phyloP scores from a whole-genome alignment of 1,140 invertebrate species.

The Thaumetopoea pityocampa region DNA sequence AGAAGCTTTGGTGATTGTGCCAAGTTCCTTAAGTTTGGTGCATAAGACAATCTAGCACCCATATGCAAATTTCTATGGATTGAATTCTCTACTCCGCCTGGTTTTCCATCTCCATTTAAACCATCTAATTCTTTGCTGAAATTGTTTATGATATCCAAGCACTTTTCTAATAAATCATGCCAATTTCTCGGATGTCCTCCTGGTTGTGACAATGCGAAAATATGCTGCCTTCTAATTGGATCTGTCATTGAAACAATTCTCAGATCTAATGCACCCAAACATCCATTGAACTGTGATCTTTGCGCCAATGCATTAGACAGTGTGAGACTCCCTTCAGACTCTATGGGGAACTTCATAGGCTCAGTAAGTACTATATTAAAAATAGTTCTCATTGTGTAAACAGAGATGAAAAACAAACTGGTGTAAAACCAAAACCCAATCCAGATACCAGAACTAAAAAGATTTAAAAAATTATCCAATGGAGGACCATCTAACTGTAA shows the following conservation, averaged over 20 bases:
- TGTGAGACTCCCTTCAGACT: constrained; percentile 52
- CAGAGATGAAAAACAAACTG: constrained; percentile 81
- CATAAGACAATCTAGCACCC: constrained; percentile 39
- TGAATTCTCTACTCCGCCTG: constrained; percentile 35
- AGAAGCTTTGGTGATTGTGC: constrained; percentile 50
- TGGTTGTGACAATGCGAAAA: constrained; percentile 85
- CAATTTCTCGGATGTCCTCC: constrained; percentile 88
- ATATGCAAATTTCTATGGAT: constrained; percentile 27
- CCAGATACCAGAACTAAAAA: constrained; percentile 75
- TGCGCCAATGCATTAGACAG: constrained; percentile 77
- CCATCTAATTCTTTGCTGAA: constrained; percentile 79
- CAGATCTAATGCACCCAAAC: constrained; percentile 83
- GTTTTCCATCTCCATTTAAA: constrained; percentile 67
- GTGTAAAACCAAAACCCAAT: constrained; percentile 82
- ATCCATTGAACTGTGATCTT: constrained; percentile 80
- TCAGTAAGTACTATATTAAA: constrained; percentile 84
- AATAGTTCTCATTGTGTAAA: constrained; percentile 81
- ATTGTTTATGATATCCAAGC: constrained; percentile 77
- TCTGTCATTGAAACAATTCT: constrained; percentile 79
- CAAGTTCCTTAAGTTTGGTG: constrained; percentile 63
- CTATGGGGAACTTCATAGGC: constrained; percentile 78
- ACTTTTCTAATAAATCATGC: constrained; percentile 81
- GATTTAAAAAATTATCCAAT: constrained; percentile 71
- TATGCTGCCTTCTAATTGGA: constrained; percentile 71
- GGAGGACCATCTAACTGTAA: constrained; percentile 73